These are phyloP conservation scores for Harpagifer antarcticus DNA, from an alignment of 2,797 vertebrate species.

Conservation along the genomic window DNA sequence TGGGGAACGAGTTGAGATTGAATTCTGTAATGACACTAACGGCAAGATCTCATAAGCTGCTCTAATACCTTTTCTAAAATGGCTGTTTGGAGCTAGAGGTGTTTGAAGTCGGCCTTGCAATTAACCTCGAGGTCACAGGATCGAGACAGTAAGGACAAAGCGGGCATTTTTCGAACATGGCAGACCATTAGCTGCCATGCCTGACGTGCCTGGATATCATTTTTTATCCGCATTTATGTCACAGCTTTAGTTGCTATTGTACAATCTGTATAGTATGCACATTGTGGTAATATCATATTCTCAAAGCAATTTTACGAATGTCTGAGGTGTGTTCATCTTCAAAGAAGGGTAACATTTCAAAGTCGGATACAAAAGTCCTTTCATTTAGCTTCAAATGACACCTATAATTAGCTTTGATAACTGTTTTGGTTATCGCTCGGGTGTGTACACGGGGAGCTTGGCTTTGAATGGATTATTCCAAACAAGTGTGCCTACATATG, in stretches of 20 bases:
- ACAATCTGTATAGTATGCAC: not conserved
- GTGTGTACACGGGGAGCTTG: not conserved
- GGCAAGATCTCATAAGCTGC: conserved; percentile 66
- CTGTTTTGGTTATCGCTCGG: conserved; percentile 1
- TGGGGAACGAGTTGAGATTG: conserved; percentile 64
- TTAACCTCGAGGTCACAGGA: conserved; percentile 74
- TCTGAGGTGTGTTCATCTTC: conserved; percentile 22
- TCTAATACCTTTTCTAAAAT: conserved; percentile 69
- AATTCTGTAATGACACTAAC: conserved; percentile 67
- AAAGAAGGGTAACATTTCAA: conserved; percentile 38
- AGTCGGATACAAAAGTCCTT: conserved; percentile 30
- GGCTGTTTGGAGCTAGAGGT: conserved; percentile 68
- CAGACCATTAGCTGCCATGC: conserved; percentile 19
- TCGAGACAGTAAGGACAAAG: conserved; percentile 48
- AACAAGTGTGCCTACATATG: not conserved
- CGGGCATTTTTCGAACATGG: conserved; percentile 23
- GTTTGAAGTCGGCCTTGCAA: conserved; percentile 57
- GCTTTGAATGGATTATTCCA: conserved; percentile 10
- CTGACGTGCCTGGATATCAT: not conserved
- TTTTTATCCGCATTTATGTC: not conserved
- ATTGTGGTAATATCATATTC: not conserved
- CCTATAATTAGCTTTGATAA: conserved; percentile 47
- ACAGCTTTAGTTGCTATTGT: not conserved
- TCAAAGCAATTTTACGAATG: conserved; percentile 11
- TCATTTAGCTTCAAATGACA: conserved; percentile 28